Evolutionary conservation across 2,797 vertebrate genomes (phyloP), one percentile per base, ranked within the genome.

Genomic region (Cossypha caffra): DNA sequence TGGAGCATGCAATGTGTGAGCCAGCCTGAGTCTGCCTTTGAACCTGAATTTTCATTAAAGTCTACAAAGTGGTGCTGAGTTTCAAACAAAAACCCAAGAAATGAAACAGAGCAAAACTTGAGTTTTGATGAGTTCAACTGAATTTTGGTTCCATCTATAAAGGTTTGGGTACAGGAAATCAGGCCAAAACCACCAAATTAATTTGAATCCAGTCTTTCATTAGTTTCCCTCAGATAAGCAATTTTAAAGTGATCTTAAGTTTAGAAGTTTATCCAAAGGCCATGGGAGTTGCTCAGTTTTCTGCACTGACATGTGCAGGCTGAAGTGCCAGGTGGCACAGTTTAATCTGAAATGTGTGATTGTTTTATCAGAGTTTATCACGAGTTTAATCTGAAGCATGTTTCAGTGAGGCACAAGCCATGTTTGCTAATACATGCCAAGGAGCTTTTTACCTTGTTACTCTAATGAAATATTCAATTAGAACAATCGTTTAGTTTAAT

Each of bases 401-500:
- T 58, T 85, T 59, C 75, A 40, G 19, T 55, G 74, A 88, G 66
- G 40, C 29, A 69, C 47, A 78, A 80, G 28, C 16, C 50, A 42
- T 87, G 40, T 93, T 92, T 92, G 48, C 68, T 85, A 69, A 72
- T 37, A 87, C 67, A 31, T 45, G 54, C 62, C 86, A 93, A 96
- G 55, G 85, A 97, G 80, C 73, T 92, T 94, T 93, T 74, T 78
- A 77, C 82, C 76, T 88, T 72, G 37, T 85, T 87, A 81, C 73
- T 77, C 82, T 93, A 91, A 96, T 94, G 74, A 96, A 96, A 94
- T 90, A 94, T 91, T 92, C 77, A 66, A 87, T 96, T 94, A 96
- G 78, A 96, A 96, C 91, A 95, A 88, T 92, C 69, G 72, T 93
- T 90, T 90, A 68, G 75, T 95, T 94, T 96, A 97, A 96, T 94